Base-by-base conservation (phyloP, 2,113 vertebrate species). In the Macaca mulatta region DNA sequence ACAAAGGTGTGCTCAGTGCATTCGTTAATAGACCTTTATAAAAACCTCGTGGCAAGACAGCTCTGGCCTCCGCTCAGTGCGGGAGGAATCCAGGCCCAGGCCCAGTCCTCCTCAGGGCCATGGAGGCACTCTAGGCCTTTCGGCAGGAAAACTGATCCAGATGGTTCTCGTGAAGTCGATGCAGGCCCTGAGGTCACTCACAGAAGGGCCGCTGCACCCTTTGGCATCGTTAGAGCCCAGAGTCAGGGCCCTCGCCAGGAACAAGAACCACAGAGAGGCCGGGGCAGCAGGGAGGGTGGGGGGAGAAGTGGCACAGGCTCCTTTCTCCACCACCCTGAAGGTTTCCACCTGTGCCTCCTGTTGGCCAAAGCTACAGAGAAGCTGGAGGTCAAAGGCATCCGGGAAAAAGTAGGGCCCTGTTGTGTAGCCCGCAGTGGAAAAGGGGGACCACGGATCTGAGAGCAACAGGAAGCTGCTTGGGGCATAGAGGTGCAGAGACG, bases 1-100 rank as follows among this genome's bases (percentile, higher is more conserved):
- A 22, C 6, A 5, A 27, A n/a, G 3, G 27, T 3, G 0, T 0
- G 0, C 10, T 52, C 17, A 1, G 9, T 22, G 32, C 64, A 14
- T 61, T 20, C 1, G 5, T 27, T 0, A 2, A 2, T 0, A 2
- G 1, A 52, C 20, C 30, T 70, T 8, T 4, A 20, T 4, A 18
- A 67, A 55, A 13, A 23, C 69, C 13, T 27, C 1, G 3, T 9
- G 25, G 22, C 3, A 3, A 38, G 61, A 27, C 22, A 6, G 22
- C 23, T 30, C 32, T 11, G 30, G 8, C 32, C 17, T 45, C 69
- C 38, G 12, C 5, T 40, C 23, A 5, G n/a, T 25, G 35, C 2
- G 1, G 3, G 38, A 17, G 17, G 48, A 45, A 25, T 10, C 48
- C 75, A 61, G 27, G 20, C n/a, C 17, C 4, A 57, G 45, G 10